Evolutionary conservation across 2,888 invertebrate species (phyloP).

Genomic region (Pachliopta kotzebuea): DNA sequence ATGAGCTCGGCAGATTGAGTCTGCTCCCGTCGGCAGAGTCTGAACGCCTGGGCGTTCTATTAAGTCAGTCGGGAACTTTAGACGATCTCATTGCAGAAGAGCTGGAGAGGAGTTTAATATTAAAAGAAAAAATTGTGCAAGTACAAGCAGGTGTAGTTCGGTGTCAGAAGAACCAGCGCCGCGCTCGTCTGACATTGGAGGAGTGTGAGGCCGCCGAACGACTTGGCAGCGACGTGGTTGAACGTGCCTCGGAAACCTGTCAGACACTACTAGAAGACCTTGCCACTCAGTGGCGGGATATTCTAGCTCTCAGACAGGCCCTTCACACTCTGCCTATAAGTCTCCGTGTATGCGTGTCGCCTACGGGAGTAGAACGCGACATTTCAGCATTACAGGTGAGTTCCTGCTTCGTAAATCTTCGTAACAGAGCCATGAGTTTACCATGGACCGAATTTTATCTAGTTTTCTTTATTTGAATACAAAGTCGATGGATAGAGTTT

Average conservation of each 20-base stretch:
- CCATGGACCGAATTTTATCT: no score
- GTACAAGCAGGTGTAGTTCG: conserved; percentile 86
- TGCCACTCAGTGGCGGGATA: conserved; percentile 87
- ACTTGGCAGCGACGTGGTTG: conserved; percentile 87
- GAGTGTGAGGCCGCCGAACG: conserved; percentile 87
- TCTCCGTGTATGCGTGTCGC: conserved; percentile 87
- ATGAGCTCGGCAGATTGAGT: conserved; percentile 88
- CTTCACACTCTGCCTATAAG: conserved; percentile 89
- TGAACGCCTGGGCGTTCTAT: conserved; percentile 86
- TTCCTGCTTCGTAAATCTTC: background rate
- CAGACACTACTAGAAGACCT: conserved; percentile 86
- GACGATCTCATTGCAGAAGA: conserved; percentile 88
- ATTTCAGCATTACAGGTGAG: conserved; percentile 82
- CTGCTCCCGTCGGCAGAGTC: conserved; percentile 87
- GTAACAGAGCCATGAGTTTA: no score
- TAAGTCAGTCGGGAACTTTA: conserved; percentile 85
- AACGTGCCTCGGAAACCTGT: conserved; percentile 87
- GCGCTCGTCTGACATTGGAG: conserved; percentile 83
- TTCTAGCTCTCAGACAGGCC: conserved; percentile 86
- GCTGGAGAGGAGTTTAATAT: conserved; percentile 85
- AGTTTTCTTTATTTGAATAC: no score
- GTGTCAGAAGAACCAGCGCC: conserved; percentile 84
- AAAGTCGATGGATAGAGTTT: no score
- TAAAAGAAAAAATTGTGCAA: conserved; percentile 87
- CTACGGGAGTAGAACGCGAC: conserved; percentile 87